Evolutionary conservation across 2,113 vertebrate genomes (phyloP).

Genomic region (Hippopotamus amphibius): DNA sequence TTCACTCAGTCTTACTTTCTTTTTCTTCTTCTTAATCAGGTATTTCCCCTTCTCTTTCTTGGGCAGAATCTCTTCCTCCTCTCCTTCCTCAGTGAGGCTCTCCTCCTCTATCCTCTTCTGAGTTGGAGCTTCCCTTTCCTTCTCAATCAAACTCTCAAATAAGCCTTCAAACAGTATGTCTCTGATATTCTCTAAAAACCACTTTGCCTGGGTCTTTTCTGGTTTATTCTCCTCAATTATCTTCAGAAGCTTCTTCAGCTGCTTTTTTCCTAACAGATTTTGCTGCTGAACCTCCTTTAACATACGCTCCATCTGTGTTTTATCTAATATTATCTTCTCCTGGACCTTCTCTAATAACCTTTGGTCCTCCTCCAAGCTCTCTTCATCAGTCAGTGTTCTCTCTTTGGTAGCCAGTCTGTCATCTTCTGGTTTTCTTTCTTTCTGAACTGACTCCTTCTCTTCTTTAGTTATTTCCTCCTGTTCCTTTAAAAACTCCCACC

Average conservation of each 20-base stretch:
- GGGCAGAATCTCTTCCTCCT: not conserved
- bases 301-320: not conserved
- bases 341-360: not conserved
- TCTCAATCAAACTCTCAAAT: not conserved
- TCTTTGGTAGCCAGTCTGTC: not conserved
- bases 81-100: not conserved
- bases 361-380: not conserved
- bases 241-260: conserved; percentile 1
- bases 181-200: conserved; percentile 31
- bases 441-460: not conserved
- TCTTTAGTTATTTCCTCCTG: not conserved
- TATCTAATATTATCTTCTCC: not conserved
- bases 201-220: not conserved
- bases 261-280: conserved; percentile 5
- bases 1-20: not conserved
- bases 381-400: not conserved
- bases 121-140: not conserved
- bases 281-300: conserved; percentile 26
- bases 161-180: not conserved
- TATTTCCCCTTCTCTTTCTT: not conserved
- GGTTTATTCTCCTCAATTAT: not conserved
- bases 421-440: not conserved
- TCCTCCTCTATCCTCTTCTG: not conserved
- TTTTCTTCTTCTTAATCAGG: not conserved
- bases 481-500: not conserved